phyloP scores from a whole-genome alignment of 2,888 invertebrate genomes.

The Oasisia sp. region DNA sequence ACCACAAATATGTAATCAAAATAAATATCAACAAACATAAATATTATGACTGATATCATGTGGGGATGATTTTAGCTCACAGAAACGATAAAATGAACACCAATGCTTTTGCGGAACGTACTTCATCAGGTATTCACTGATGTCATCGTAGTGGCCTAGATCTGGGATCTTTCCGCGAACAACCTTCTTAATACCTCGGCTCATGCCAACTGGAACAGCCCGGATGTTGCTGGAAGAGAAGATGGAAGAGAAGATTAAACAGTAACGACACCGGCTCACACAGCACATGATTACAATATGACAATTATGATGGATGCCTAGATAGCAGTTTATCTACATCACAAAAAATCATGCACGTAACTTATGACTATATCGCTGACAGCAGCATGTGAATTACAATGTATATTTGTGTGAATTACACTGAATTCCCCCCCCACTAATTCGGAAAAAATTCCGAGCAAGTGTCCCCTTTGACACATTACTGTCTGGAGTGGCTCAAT shows the following conservation, averaged over 20 bases:
- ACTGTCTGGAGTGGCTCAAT: conserved; percentile 77
- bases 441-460: no score
- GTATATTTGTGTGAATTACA: no score
- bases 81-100: neutral
- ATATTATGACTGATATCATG: no score
- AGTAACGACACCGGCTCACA: neutral
- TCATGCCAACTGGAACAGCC: conserved; percentile 89
- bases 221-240: conserved; percentile 76
- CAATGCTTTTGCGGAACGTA: conserved; percentile 67
- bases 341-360: no score
- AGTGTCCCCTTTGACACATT: conserved; percentile 70
- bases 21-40: no score
- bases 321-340: no score
- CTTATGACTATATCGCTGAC: no score
- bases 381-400: no score
- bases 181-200: conserved; percentile 90
- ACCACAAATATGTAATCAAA: no score
- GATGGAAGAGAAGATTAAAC: neutral
- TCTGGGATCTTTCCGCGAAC: conserved; percentile 92
- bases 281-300: neutral
- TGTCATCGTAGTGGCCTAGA: conserved; percentile 83
- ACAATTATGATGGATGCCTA: no score
- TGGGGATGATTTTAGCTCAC: neutral
- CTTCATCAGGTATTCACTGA: conserved; percentile 88
- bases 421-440: no score